Base-by-base conservation (phyloP, 2,888 invertebrate species). In the Petrophora chlorosata region DNA sequence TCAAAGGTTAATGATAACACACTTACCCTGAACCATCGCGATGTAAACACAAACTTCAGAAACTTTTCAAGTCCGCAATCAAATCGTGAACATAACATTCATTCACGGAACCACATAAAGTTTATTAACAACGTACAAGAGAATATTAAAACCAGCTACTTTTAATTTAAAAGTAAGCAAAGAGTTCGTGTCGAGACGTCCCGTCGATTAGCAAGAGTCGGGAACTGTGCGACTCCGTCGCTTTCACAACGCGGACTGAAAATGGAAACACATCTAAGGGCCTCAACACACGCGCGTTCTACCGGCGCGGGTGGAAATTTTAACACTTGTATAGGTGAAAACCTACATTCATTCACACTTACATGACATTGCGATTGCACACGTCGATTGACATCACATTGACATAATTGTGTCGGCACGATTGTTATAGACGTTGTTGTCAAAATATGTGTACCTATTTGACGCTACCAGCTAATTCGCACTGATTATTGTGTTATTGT, bases 181-280 rank as follows among this genome's bases (percentile, higher is more conserved):
- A 49, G 39, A 49, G 38, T 36, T 47, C 36, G 35, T 19, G 12
- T 15, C 19, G 35, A 15, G 12, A 12, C 19, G 26, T 26, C 10
- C 16, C 13, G 5, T 29, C 30, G 5, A 16, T 12, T 23, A 12
- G 13, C 26, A 25, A 30, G 26, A 25, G 34, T 28, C 28, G 13
- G 30, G 50, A 44, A 26, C 38, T 35, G 61, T 63, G 55, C 42
- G 56, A 1, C 46, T 29, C 43, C 30, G 9, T 4, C 55, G 60
- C 44, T 48, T 16, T 34, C 50, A 32, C 56, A 42, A 30, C 9
- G 19, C 3, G 34, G 48, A 63, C 62, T 63, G 59, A 56, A 48
- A 53, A 29, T 26, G 34, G 38, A 23, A 22, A 7, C 26, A 19
- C 14, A n/a, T 17, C n/a, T 29, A 40, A 36, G 19, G 38, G 45